These are phyloP conservation scores for Theonella swinhoei DNA, from an alignment of 37 sponge, comb jelly and placozoan genomes.

Conservation along the genomic window DNA sequence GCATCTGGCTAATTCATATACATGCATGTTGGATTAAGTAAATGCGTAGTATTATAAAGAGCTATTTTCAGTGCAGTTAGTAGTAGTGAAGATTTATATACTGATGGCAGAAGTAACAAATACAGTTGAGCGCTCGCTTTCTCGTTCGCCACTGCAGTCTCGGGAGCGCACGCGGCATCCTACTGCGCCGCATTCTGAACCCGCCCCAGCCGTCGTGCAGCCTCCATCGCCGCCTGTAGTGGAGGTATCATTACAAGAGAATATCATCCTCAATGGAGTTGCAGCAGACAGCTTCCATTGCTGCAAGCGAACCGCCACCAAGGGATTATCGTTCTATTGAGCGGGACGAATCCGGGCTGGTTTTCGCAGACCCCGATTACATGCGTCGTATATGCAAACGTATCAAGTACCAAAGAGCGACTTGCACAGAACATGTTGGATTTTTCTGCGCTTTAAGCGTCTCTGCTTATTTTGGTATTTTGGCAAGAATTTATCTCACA, in stretches of 20 bases:
- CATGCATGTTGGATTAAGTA: too few relatives aligned
- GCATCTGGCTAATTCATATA: too few relatives aligned
- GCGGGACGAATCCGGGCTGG: neutral
- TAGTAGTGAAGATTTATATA: too few relatives aligned
- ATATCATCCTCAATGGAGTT: neutral
- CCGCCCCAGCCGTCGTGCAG: neutral
- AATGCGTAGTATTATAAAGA: too few relatives aligned
- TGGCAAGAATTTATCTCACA: slow-evolving; percentile 34
- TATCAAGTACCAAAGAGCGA: slow-evolving; percentile 24
- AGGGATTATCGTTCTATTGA: slow-evolving; percentile 22
- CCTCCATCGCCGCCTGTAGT: neutral
- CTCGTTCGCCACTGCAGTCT: neutral
- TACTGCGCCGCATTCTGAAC: neutral
- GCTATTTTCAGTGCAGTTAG: too few relatives aligned
- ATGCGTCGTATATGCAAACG: neutral
- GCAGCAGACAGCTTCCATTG: neutral
- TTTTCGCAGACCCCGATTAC: neutral
- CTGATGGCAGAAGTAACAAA: too few relatives aligned
- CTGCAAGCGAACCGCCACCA: neutral
- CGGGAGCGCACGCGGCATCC: neutral
- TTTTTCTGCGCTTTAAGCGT: slow-evolving; percentile 30
- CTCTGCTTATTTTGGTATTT: slow-evolving; percentile 46
- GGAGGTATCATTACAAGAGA: neutral
- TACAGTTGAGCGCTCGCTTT: too few relatives aligned
- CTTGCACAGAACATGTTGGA: slow-evolving; percentile 8